Base-by-base conservation (phyloP, 2,888 invertebrate genomes). In the Andrena chrysosceles region DNA sequence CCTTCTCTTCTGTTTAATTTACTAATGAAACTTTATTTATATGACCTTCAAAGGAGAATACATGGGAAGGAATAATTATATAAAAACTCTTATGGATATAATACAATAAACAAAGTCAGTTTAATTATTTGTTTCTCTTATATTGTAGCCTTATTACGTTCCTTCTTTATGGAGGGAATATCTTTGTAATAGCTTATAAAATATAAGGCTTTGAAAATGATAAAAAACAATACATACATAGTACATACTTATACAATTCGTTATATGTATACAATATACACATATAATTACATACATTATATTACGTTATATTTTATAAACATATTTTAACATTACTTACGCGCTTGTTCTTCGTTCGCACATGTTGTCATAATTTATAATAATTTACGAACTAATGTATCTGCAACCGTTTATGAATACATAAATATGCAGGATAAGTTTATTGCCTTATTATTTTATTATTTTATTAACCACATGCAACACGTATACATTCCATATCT, bases 21-120 rank as follows among this genome's bases (percentile, higher is more conserved):
- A 29, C 77, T 81, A 85, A 87, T 81, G 77, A 84, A 78, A 83
- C 87, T 76, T 75, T 85, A 52, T 78, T 77, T 72, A 42, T 62
- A 48, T 71, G 29, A 35, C 70, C 31, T 59, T 20, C 10, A 56
- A 71, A 48, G 20, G 31, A 49, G 2, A 31, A 8, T 42, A 31
- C 49, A 56, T 33, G 23, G 13, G 13, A n/a, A 49, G 33, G 20
- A 10, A 26, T 67, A 26, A 56, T 77, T 56, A 64, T 31, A 62
- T 77, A 77, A 29, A 62, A 8, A 56, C 71, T 64, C 69, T 83
- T 60, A 64, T 5, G 13, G 31, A 72, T 52, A 16, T 16, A 54
- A 59, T 1, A 8, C 8, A 16, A 49, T 69, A 68, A 69, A 20
- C 29, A 49, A n/a, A 59, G 4, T 35, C 35, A 20, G 20, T 26